phyloP scores from a whole-genome alignment of 2,797 vertebrate genomes.

The Rhodeus uyekii region DNA sequence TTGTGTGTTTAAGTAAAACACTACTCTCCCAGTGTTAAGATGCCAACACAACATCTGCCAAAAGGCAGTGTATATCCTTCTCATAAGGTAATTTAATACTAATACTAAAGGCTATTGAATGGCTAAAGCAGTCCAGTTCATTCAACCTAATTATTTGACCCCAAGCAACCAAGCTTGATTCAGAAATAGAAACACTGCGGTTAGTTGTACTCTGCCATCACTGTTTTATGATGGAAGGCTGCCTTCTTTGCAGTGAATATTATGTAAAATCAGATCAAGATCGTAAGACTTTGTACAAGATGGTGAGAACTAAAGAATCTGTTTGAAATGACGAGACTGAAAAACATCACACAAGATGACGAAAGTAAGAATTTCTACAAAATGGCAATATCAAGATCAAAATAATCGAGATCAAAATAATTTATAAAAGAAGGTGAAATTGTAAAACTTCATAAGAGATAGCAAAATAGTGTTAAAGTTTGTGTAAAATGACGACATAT shows the following conservation, averaged over 20 bases:
- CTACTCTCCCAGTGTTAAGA: not conserved
- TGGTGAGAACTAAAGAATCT: not conserved
- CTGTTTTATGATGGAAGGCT: not conserved
- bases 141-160: not conserved
- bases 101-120: not conserved
- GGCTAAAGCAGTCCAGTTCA: not conserved
- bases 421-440: not conserved
- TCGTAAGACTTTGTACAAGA: not conserved
- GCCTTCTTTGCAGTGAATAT: not conserved
- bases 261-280: not conserved
- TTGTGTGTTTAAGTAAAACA: conserved; percentile 18
- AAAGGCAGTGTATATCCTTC: not conserved
- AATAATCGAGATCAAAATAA: not conserved
- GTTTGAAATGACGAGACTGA: not conserved
- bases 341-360: no score
- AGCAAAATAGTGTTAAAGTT: not conserved
- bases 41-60: not conserved
- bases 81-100: not conserved
- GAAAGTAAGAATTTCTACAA: not conserved
- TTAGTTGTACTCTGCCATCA: not conserved
- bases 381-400: not conserved
- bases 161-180: not conserved
- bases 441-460: not conserved
- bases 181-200: not conserved
- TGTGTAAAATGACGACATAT: not conserved